Evolutionary conservation across 1,140 invertebrate genomes (phyloP), one percentile per base, ranked within the genome.

Genomic region (Paraescarpia echinospica): DNA sequence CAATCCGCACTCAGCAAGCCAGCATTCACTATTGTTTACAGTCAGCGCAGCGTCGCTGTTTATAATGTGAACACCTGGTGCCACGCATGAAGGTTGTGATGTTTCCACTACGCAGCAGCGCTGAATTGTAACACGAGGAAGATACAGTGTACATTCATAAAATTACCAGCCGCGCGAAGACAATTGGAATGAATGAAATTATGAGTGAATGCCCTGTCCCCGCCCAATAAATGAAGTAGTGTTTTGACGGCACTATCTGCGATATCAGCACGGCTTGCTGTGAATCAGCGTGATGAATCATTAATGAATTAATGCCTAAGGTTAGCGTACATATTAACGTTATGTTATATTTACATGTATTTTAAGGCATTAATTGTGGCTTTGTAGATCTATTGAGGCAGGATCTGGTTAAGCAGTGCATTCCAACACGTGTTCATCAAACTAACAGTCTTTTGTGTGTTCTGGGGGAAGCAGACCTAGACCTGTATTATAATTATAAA

Each of bases 51-150:
- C 59, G 14, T 77, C 59, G 59, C 59, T 77, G 59, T 77, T 77
- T 77, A 77, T 77, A 77, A 77, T 77, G 59, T 77, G 59, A 77
- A 77, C 59, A 77, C 59, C 59, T 77, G 59, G 59, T 77, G 59
- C 59, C 14, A 77, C 27, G 27, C 14, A 77, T 31, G 59, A 22
- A 22, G 59, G 59, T 77, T 77, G 8, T 77, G 59, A 31, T 27
- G 22, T 77, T 77, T 77, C 59, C 18, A 77, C 59, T 77, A 77
- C 22, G 59, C 59, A 18, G 59, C 59, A 77, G 59, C 27, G 59
- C 59, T 14, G 14, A 4, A 41, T 41, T 41, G 41, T 77, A 77
- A 27, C 59, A 12, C 8, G 18, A 77, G 59, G 59, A 77, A 77
- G 59, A 77, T 51, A n/a, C n/a, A 41, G 41, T 41, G 41, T 41